Conservation (phyloP, 2,888 invertebrate genomes). For the Aphidoletes aphidimyza region DNA sequence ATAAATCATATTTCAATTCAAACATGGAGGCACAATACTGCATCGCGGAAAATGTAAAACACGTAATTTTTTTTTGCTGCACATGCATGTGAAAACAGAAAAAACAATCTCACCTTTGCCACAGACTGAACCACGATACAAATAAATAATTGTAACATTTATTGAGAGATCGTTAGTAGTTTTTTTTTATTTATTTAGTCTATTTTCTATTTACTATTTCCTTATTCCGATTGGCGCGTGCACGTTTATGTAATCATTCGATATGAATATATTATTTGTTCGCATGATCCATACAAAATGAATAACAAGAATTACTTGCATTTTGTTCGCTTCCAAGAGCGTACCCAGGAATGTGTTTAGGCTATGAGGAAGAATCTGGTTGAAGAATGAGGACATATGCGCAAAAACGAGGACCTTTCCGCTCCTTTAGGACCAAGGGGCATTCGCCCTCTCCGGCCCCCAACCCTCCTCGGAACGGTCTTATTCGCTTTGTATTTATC, state of each 20-base stretch:
- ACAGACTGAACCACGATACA: conserved; percentile 24
- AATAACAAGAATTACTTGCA: conserved; percentile 8
- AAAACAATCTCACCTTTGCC: conserved; percentile 50
- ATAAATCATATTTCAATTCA: conserved; percentile 15
- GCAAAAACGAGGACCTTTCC: too few species aligned
- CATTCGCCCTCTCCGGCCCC: too few species aligned
- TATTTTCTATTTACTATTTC: neutral
- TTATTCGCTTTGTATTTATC: neutral
- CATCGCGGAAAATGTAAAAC: conserved; percentile 13
- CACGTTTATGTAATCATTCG: conserved; percentile 41
- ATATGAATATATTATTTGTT: conserved; percentile 31
- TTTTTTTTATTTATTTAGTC: neutral
- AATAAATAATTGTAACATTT: conserved; percentile 44
- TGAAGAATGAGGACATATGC: too few species aligned
- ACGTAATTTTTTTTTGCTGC: neutral
- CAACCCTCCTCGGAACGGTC: too few species aligned
- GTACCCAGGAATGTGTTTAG: too few species aligned
- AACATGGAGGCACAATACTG: conserved; percentile 4
- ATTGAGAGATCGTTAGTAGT: conserved; percentile 3
- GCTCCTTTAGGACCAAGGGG: too few species aligned
- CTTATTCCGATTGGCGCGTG: conserved; percentile 19
- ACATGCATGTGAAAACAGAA: conserved; percentile 3
- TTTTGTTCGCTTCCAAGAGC: neutral
- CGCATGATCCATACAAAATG: neutral
- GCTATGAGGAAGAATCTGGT: too few species aligned